phyloP scores from a whole-genome alignment of 1,140 invertebrate genomes.

The Dreissena polymorpha region DNA sequence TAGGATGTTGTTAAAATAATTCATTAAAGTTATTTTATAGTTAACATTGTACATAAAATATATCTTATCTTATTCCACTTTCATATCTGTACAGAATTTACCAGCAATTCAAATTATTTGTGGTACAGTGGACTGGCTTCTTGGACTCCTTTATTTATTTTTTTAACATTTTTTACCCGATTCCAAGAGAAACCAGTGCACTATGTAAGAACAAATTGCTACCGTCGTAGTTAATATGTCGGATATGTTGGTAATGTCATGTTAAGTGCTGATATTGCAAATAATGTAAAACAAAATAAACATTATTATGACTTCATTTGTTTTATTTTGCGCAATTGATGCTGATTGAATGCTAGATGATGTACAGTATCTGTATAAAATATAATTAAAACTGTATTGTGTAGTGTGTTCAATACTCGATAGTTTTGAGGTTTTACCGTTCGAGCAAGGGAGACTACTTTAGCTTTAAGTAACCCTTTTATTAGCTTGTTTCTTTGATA shows the following conservation, averaged over 20 bases:
- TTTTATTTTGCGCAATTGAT: conserved; percentile 51
- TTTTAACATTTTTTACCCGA: conserved; percentile 49
- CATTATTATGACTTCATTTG: no score
- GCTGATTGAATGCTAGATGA: conserved; percentile 51
- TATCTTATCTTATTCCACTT: conserved; percentile 25
- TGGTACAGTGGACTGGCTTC: conserved; percentile 20
- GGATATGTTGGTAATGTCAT: no score
- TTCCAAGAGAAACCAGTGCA: conserved; percentile 39
- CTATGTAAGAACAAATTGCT: conserved; percentile 57
- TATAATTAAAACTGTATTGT: no score
- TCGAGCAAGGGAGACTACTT: no score
- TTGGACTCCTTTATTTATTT: conserved; percentile 46
- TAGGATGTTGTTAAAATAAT: neutral
- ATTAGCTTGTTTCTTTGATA: no score
- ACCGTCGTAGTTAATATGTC: conserved; percentile 42
- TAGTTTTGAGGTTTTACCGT: no score
- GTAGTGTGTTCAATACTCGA: no score
- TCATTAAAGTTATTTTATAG: conserved; percentile 15
- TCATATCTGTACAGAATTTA: no score
- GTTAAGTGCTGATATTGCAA: no score
- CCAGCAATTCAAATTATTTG: no score
- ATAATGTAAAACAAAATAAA: no score
- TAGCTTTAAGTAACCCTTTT: no score
- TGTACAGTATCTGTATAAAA: conserved; percentile 54
- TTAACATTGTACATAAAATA: conserved; percentile 36